Base-by-base conservation (phyloP, 1,140 invertebrate genomes). In the Drosophila ogumai region DNA sequence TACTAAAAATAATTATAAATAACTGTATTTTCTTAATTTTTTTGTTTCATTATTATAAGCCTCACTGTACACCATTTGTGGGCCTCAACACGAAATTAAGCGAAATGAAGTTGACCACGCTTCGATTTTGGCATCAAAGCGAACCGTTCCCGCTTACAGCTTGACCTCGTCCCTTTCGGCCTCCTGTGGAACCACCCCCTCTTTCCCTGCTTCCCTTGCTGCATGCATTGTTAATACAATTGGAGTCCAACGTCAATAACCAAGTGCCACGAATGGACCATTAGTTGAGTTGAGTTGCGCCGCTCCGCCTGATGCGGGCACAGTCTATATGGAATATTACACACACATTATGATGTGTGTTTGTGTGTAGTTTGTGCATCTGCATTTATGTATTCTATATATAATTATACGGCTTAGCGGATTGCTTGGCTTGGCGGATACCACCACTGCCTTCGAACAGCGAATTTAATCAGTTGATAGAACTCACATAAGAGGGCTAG, bases 41-140 rank as follows among this genome's bases (percentile, higher is more conserved):
- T 17, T 0, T n/a, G n/a, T 17, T 28, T 10, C 9, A 1, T 31
- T 10, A 5, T 1, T 0, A 0, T 13, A 6, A 12, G 9, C 10
- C 38, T 1, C 12, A 54, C 66, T 69, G 66, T 72, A 61, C 9
- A 54, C 44, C 52, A 17, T 79, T 63, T 63, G 75, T 52, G 63
- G 44, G 64, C 61, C 54, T 61, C 17, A 58, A 90, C 85, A 87
- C 85, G 85, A 88, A 90, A 90, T 90, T 90, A 90, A 90, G 78
- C 85, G 85, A 90, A 90, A 90, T 90, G 85, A 90, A 90, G 85
- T 90, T 90, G 85, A 90, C 85, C 85, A 90, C 85, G 85, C 82
- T 90, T 90, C 86, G 85, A 90, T 90, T 88, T 90, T 81, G 85
- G 63, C 86, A 90, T 90, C 85, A 90, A 90, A 90, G 85, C 81